Percentiles rank a stretch among this genome's conserved stretches.
Conservation (phyloP, 2,888 invertebrate species). For the Auanema sp. region DNA sequence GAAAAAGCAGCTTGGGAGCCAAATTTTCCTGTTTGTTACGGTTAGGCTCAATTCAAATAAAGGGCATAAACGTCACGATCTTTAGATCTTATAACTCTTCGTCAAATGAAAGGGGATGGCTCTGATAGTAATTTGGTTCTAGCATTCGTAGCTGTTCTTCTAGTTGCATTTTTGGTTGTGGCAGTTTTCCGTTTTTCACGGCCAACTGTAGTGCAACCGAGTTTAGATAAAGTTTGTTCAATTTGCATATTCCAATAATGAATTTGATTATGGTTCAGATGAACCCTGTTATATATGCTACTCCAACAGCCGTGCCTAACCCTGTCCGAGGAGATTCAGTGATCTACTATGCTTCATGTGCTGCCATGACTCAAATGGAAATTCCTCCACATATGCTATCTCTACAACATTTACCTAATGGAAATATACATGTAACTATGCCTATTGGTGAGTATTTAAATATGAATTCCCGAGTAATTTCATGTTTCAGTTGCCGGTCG, state of each 20-base stretch:
- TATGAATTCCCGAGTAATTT: background rate
- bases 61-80: background rate
- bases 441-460: conserved; percentile 31
- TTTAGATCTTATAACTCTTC: conserved; percentile 47
- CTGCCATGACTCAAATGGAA: conserved; percentile 41
- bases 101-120: conserved; percentile 43
- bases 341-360: conserved; percentile 40
- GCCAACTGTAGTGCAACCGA: conserved; percentile 3
- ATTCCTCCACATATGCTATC: conserved; percentile 52
- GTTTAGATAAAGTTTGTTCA: conserved; percentile 10
- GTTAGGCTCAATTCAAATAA: conserved; percentile 21
- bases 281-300: conserved; percentile 45
- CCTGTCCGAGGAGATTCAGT: conserved; percentile 37
- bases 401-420: conserved; percentile 53
- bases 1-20: conserved; percentile 51
- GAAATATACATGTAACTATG: conserved; percentile 55
- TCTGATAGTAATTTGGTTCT: conserved; percentile 34
- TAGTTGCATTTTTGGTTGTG: conserved; percentile 38
- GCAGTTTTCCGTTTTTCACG: conserved; percentile 40
- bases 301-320: conserved; percentile 33
- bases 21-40: conserved; percentile 53
- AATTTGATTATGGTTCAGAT: conserved; percentile 5
- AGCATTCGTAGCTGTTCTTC: conserved; percentile 36
- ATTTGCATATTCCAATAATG: background rate
- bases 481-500: conserved; percentile 19